Evolutionary conservation across 2,888 invertebrate species (phyloP), one percentile per base, ranked within the genome.

Genomic region (Salticus scenicus): DNA sequence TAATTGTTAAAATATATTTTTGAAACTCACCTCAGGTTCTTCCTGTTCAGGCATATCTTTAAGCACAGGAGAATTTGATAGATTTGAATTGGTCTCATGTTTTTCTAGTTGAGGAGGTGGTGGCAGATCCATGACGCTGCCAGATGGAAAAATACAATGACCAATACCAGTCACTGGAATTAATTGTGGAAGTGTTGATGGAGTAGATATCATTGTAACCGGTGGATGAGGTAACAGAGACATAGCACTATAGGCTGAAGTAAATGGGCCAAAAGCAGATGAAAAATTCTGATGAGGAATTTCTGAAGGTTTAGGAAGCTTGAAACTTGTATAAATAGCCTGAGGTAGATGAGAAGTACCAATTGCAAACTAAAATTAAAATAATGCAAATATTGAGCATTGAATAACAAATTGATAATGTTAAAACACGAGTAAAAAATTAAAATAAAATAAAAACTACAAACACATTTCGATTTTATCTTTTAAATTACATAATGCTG

Each of bases 281-380:
- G 81, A 69, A 42, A 78, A 82, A 28, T 75, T 76, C 24, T 86
- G 85, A 78, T 77, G 82, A 79, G 84, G 86, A 42, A 86, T 28
- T 47, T 86, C 86, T 42, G 86, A 72, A 14, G 93, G 92, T 92
- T 96, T 97, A 24, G 97, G 97, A 87, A 97, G 92, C 91, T 97
- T 97, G 91, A 97, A 97, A 89, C 96, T 97, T 24, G 97, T 97
- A 91, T 97, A 97, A 89, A 97, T 96, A 0, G 97, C 97, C 91
- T 97, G 96, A 0, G 96, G 97, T 41, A 95, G 94, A 89, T 94
- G 87, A 66, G 82, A 72, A 30, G 79, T 30, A 57, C 85, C 78
- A 64, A 87, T 87, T 31, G 88, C 86, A 82, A 87, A 87, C 83
- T 88, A 37, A 57, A 81, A 88, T 69, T 83, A 63, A 84, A 41